These are phyloP conservation scores for Apodemus speciosus DNA, from an alignment of 2,113 vertebrate species.

Conservation along the genomic window DNA sequence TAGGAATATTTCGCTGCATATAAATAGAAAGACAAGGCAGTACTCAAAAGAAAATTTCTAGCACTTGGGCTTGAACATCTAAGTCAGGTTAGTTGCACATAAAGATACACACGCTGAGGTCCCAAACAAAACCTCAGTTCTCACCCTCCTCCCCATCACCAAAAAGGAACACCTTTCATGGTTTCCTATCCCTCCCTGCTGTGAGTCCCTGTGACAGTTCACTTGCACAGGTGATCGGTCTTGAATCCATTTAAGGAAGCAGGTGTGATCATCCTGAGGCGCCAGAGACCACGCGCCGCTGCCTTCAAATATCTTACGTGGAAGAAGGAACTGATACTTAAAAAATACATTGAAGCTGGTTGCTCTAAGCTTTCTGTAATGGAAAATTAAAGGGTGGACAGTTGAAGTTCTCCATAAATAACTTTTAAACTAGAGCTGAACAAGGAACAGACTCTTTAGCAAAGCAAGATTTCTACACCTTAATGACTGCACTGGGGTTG, in stretches of 20 bases:
- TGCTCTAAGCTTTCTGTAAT: background rate
- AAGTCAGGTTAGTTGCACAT: background rate
- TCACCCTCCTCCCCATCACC: background rate
- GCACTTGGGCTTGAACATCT: background rate
- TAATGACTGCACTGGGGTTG: background rate
- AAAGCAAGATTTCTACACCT: background rate
- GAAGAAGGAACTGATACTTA: background rate
- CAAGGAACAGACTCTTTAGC: slow-evolving; percentile 7
- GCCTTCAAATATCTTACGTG: slow-evolving; percentile 21
- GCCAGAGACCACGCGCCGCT: background rate
- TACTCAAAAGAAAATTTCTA: background rate
- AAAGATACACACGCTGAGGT: background rate
- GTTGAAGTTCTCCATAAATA: slow-evolving; percentile 12
- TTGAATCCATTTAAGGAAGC: slow-evolving; percentile 8
- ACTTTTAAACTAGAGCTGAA: background rate
- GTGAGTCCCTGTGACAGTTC: background rate
- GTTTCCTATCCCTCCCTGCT: background rate
- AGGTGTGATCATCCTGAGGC: background rate
- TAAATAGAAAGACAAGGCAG: background rate
- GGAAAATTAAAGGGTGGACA: background rate
- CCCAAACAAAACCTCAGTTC: background rate
- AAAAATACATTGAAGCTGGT: background rate
- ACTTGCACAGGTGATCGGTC: background rate
- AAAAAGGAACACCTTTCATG: background rate
- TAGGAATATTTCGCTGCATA: background rate